Base-by-base conservation (phyloP, 2,888 invertebrate genomes). In the Parthenolecanium corni region DNA sequence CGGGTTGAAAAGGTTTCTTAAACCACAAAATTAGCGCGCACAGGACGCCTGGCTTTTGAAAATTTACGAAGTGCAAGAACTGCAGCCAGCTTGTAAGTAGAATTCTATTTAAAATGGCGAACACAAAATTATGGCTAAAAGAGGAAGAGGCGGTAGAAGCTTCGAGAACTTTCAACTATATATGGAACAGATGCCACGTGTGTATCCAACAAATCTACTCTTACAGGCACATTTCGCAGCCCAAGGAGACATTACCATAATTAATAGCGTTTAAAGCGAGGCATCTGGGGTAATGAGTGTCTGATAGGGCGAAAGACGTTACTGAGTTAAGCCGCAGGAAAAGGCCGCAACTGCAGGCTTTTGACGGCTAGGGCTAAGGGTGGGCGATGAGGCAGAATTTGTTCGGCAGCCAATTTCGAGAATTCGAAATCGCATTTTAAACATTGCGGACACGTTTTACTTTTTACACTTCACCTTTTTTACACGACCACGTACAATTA, bases 241-340 rank as follows among this genome's bases (percentile, higher is more conserved):
- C 57, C 31, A 31, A 57, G 44, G 46, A 57, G 57, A 57, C 57
- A 57, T 57, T 57, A 57, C 57, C 57, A 57, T 57, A 57, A 57
- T 57, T 57, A 57, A 57, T 57, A 57, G 57, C 44, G 44, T 57
- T 57, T 57, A 57, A 31, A 31, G 46, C 57, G 57, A 57, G 31
- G 57, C 44, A 57, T 57, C 44, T 31, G 31, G 31, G 57, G 57
- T 57, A 57, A 57, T 57, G 57, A 57, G 44, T 57, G 57, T 57
- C 57, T 57, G 57, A 57, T 57, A 46, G n/a, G 18, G 57, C 31
- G 25, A 9, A 44, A 57, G 57, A 57, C 44, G 57, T 21, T 46
- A 25, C 24, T 9, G 31, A 46, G 46, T 25, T 57, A 57, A 57
- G 42, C 57, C 57, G 44, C 57, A 42, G 57, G 57, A 57, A 57